Evolutionary conservation across 2,888 invertebrate species (phyloP).

Genomic region (Dusona sp.): DNA sequence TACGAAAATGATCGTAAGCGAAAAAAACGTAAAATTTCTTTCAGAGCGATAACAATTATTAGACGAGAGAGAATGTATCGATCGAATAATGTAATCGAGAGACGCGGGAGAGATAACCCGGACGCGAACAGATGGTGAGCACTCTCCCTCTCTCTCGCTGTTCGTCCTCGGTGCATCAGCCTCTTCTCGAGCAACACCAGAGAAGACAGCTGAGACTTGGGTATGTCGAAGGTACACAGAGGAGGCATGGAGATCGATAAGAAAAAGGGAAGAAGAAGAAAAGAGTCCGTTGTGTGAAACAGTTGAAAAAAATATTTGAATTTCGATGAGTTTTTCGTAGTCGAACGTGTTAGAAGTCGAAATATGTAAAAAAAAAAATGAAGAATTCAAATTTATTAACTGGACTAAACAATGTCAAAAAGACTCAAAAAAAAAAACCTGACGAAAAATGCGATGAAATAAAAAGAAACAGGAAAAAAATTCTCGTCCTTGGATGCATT

Average conservation of each 20-base stretch:
- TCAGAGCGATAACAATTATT: neutral
- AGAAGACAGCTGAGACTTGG: constrained; percentile 41
- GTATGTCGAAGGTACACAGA: neutral
- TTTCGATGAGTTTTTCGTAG: neutral
- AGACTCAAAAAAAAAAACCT: neutral
- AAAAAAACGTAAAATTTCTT: neutral
- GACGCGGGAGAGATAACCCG: neutral
- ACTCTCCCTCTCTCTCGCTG: neutral
- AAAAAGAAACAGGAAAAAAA: neutral
- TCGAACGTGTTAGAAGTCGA: neutral
- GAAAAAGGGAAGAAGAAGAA: constrained; percentile 1
- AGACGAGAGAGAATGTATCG: neutral
- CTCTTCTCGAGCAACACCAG: constrained; percentile 51
- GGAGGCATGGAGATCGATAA: constrained; percentile 11
- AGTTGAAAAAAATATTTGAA: neutral
- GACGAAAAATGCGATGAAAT: neutral
- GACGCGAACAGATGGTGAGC: constrained; percentile 64
- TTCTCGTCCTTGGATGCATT: neutral
- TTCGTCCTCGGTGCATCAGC: constrained; percentile 42
- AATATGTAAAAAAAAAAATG: neutral
- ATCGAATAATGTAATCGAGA: constrained; percentile 2
- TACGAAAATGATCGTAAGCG: neutral
- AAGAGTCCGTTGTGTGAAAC: neutral
- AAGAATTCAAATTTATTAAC: neutral
- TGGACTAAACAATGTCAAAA: neutral